Evolutionary conservation across 2,888 invertebrate species (phyloP), one percentile per base, ranked within the genome.

Genomic region (Cyclophora punctaria): DNA sequence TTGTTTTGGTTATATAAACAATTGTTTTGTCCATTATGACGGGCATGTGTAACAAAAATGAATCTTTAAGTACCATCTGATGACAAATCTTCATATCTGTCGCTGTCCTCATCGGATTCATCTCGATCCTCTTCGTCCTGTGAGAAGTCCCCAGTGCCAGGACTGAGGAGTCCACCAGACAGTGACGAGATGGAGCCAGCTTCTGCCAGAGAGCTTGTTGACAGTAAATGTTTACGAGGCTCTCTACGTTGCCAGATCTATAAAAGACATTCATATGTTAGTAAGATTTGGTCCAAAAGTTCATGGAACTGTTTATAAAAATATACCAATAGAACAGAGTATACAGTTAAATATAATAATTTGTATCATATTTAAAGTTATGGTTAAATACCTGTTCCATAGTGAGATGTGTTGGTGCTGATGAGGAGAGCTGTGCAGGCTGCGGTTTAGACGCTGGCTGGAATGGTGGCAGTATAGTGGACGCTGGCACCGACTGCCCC

Each of bases 191-290:
- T 94, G 34, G 95, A 95, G 40, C 94, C 95, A 44, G 95, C 96
- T 78, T 96, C 96, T 34, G 94, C 95, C 64, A 93, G 78, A 44
- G 96, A 96, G 61, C 96, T 94, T 7, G 96, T 96, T 4, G 95
- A 96, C 48, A 96, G 79, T 56, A 96, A 86, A 84, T 96, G 96
- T 74, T 94, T 95, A 48, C 96, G 90, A 3, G 96, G 96, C 75
- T 97, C 96, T 55, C 96, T 89, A 41, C 95, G 91, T 73, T 94
- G 94, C 96, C 96, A 96, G 57, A 96, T 93, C 81, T 93, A 83
- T 43, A 49, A 60, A 57, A 53, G 50, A 57, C 42, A 49, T 46
- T 44, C 40, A 6, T 45, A 46, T 34, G 43, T 41, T 44, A 44
- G 45, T 45, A 42, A 41, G 40, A 35, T 35, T 37, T 44, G 40